These are phyloP conservation scores for Notolepis coatsorum DNA, from an alignment of 2,797 vertebrate genomes.

Conservation along the genomic window DNA sequence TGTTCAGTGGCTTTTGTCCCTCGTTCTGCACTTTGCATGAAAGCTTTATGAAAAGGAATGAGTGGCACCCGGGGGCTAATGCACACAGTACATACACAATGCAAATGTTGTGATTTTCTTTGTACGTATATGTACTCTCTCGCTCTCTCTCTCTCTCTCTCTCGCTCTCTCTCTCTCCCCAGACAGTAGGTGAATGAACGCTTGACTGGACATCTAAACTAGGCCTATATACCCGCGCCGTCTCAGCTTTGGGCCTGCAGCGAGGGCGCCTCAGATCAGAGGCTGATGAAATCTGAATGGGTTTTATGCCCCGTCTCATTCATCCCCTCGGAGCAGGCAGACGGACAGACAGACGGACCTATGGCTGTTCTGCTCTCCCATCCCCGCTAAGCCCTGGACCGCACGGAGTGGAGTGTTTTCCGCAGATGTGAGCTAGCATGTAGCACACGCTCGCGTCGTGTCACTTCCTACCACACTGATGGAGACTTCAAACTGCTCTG, in stretches of 20 bases:
- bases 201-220: neutral
- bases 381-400: conserved; percentile 10
- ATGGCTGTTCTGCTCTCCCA: conserved; percentile 44
- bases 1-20: conserved; percentile 31
- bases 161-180: neutral
- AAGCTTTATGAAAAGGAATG: neutral
- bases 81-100: neutral
- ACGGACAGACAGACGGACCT: conserved; percentile 35
- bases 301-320: conserved; percentile 46
- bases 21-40: neutral
- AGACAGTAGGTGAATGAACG: neutral
- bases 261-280: conserved; percentile 23
- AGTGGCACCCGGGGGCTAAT: neutral
- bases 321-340: conserved; percentile 39
- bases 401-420: conserved; percentile 27
- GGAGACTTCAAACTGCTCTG: conserved; percentile 69
- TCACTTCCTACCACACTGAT: conserved; percentile 40
- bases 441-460: conserved; percentile 28
- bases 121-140: neutral
- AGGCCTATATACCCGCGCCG: conserved; percentile 15
- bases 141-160: neutral
- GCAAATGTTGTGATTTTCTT: too few relatives aligned
- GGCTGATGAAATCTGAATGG: conserved; percentile 19
- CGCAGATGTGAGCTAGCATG: conserved; percentile 55
- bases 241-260: conserved; percentile 31